A percentile compares a stretch with the other conserved stretches of the same genome.
phyloP scores from a whole-genome alignment of 2,888 invertebrate genomes.

The Micropterix aruncella region DNA sequence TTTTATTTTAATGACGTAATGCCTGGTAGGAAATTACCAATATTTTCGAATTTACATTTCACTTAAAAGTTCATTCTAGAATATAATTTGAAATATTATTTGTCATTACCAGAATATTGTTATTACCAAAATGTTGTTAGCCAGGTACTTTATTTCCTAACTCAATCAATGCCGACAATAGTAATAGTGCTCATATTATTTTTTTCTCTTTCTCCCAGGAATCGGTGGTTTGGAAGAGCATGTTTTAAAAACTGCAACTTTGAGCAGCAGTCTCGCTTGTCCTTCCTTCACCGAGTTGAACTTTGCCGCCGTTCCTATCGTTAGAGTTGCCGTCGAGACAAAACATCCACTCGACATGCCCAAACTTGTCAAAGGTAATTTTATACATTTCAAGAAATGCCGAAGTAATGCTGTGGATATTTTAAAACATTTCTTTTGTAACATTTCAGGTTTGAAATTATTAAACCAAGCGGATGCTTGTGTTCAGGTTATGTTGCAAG shows the following conservation, averaged over 20 bases:
- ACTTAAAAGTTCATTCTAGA: too few relatives aligned
- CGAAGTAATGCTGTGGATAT: too few relatives aligned
- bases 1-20: too few relatives aligned
- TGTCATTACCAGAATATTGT: too few relatives aligned
- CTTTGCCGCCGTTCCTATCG: constrained; percentile 68
- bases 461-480: constrained; percentile 92
- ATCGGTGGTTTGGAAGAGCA: constrained; percentile 77
- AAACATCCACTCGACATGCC: constrained; percentile 65
- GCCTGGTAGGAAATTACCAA: too few relatives aligned
- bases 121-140: too few relatives aligned
- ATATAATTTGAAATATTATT: too few relatives aligned
- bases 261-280: constrained; percentile 68
- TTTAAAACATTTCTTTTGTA: constrained; percentile 18
- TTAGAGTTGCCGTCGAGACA: constrained; percentile 89
- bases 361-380: constrained; percentile 44
- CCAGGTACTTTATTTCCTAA: too few relatives aligned
- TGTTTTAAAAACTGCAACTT: constrained; percentile 79
- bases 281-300: constrained; percentile 79
- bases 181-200: too few relatives aligned
- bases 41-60: too few relatives aligned
- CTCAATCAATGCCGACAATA: too few relatives aligned
- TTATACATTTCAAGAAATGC: too few relatives aligned
- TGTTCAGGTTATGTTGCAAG: constrained; percentile 78
- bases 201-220: constrained; percentile 34
- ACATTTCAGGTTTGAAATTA: constrained; percentile 54